Conservation (phyloP, 2,797 vertebrate genomes). For the Bucorvus abyssinicus region DNA sequence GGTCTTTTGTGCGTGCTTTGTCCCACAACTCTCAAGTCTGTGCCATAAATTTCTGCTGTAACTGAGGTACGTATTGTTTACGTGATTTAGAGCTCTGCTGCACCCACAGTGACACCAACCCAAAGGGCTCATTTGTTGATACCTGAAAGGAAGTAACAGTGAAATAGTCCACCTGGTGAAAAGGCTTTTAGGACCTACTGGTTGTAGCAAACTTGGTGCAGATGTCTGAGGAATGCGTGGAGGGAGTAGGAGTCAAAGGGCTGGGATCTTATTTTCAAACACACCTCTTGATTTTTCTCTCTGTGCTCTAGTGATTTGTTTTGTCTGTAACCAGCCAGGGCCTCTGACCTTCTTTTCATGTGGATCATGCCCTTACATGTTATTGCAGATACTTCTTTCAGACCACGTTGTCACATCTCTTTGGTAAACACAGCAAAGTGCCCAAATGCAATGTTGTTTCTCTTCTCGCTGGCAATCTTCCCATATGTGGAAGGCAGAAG, state of each 20-base stretch:
- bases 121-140: neutral
- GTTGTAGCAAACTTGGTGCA: neutral
- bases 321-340: neutral
- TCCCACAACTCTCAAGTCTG: neutral
- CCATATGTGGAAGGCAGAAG: neutral
- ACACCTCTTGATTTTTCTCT: neutral
- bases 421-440: neutral
- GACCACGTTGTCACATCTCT: neutral
- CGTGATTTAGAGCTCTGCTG: neutral
- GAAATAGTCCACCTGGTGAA: neutral
- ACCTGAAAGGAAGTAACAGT: neutral
- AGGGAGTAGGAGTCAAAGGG: neutral
- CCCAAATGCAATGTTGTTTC: neutral
- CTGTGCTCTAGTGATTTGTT: neutral
- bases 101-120: neutral
- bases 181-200: neutral
- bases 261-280: neutral
- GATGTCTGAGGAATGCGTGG: neutral
- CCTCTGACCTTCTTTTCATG: neutral
- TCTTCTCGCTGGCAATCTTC: neutral
- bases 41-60: neutral
- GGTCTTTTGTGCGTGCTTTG: neutral
- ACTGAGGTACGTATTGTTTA: neutral
- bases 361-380: fast-evolving
- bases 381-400: neutral